Base-by-base conservation (phyloP, 1,140 invertebrate genomes). In the Drosophila lacteicornis region DNA sequence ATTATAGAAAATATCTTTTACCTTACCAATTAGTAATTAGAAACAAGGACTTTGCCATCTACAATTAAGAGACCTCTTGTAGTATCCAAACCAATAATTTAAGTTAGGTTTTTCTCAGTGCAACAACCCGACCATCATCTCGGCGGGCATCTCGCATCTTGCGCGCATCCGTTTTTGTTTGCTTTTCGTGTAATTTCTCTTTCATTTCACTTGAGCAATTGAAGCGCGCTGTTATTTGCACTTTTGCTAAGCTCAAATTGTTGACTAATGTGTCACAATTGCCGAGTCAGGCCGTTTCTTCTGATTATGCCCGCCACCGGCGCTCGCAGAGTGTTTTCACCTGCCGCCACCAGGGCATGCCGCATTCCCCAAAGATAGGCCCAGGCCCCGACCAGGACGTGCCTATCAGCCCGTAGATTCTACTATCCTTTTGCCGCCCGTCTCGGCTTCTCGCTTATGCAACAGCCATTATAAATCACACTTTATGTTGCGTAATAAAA, bases 221-320 rank as follows among this genome's bases (percentile, higher is more conserved):
- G 83, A 91, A 88, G 84, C 87, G 88, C 61, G 77, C 51, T 83
- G 80, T 91, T 91, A 84, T 91, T 91, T 91, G 87, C 87, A 91
- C 87, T 91, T 91, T 91, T 91, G 87, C 87, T 84, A 55, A 91
- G 83, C 87, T 91, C 80, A 91, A 91, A 91, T 91, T 91, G 87
- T 91, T 91, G 84, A 87, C 87, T 91, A 91, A 91, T 91, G 88
- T 91, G 88, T 91, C 87, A 91, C 87, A 91, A 91, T 81, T 91
- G 88, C 88, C 75, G 80, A 77, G 88, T 81, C 80, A 88, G 84
- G 73, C 83, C 57, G 55, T 73, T 73, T 73, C 46, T 60, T 73
- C 40, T 73, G 70, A 60, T 73, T 73, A 73, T 60, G 67, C 56
- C 47, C 33, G 53, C 51, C 30, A 12, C 13, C 51, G 51, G 33